These are phyloP conservation scores for Microchrysa polita DNA, from an alignment of 2,888 invertebrate species.

Conservation along the genomic window DNA sequence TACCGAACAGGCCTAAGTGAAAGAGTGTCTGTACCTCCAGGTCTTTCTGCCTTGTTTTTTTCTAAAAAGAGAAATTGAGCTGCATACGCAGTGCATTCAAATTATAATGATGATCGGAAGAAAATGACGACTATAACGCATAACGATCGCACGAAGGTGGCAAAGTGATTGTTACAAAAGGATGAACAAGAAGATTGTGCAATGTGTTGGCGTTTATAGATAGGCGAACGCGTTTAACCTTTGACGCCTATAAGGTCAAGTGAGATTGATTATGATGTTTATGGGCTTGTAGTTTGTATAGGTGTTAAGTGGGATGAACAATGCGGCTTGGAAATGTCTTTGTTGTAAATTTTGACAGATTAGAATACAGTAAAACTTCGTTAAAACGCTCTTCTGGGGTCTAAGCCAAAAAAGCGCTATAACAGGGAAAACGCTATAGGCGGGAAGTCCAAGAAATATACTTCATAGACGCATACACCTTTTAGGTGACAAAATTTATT, in stretches of 20 bases:
- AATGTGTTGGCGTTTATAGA: constrained; percentile 36
- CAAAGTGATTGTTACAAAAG: constrained; percentile 3
- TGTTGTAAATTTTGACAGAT: too few species aligned
- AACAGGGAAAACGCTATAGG: too few species aligned
- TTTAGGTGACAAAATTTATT: too few species aligned
- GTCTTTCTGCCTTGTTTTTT: neutral
- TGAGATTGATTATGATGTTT: constrained; percentile 25
- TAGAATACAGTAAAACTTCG: too few species aligned
- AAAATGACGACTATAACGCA: neutral
- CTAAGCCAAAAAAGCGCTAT: too few species aligned
- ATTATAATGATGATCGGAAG: constrained; percentile 23
- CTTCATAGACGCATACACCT: too few species aligned
- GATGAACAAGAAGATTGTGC: constrained; percentile 29
- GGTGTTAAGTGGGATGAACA: too few species aligned
- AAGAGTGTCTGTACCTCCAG: neutral
- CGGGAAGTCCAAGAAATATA: too few species aligned
- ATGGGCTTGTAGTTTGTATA: neutral
- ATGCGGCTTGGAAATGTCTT: too few species aligned
- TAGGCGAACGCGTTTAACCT: constrained; percentile 25
- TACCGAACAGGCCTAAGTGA: too few species aligned
- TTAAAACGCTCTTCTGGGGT: too few species aligned
- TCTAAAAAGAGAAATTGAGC: neutral
- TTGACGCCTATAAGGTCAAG: constrained; percentile 41
- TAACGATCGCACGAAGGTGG: constrained; percentile 16
- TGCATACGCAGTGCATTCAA: too few species aligned